phyloP scores from a whole-genome alignment of 2,113 vertebrate species.

The Brienomyrus brachyistius region DNA sequence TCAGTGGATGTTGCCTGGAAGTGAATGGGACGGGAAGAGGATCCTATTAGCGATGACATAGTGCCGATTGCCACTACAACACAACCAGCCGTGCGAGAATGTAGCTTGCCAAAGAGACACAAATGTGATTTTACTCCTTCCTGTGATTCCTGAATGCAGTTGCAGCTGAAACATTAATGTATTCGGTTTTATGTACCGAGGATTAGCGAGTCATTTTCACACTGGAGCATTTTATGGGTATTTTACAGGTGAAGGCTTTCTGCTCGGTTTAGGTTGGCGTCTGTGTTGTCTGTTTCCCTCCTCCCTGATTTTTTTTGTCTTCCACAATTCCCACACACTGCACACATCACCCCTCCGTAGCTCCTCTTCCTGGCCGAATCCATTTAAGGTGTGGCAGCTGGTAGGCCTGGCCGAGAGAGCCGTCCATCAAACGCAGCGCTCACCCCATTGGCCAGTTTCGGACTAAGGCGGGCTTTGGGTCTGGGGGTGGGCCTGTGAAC shows the following conservation, averaged over 20 bases:
- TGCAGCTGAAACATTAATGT: slow-evolving; percentile 36
- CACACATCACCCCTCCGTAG: not conserved
- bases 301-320: not conserved
- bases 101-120: slow-evolving; percentile 70
- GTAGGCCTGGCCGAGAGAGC: not conserved
- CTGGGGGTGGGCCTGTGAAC: not conserved
- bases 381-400: slow-evolving; percentile 46
- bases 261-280: slow-evolving; percentile 22
- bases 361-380: slow-evolving; percentile 58
- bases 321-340: not conserved
- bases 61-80: not conserved
- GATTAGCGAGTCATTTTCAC: slow-evolving; percentile 53
- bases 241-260: slow-evolving; percentile 67
- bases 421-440: not conserved
- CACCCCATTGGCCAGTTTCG: not conserved
- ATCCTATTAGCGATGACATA: not conserved
- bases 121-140: slow-evolving; percentile 36
- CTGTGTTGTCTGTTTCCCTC: slow-evolving; percentile 7
- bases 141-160: slow-evolving; percentile 31
- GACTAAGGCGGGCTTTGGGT: not conserved
- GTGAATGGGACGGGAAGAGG: too few species aligned
- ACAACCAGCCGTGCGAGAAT: slow-evolving; percentile 13
- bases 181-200: slow-evolving; percentile 47
- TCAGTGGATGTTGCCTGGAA: not conserved
- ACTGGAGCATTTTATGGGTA: slow-evolving; percentile 52